phyloP scores from a whole-genome alignment of 2,888 invertebrate species.

The Apamea sordens region DNA sequence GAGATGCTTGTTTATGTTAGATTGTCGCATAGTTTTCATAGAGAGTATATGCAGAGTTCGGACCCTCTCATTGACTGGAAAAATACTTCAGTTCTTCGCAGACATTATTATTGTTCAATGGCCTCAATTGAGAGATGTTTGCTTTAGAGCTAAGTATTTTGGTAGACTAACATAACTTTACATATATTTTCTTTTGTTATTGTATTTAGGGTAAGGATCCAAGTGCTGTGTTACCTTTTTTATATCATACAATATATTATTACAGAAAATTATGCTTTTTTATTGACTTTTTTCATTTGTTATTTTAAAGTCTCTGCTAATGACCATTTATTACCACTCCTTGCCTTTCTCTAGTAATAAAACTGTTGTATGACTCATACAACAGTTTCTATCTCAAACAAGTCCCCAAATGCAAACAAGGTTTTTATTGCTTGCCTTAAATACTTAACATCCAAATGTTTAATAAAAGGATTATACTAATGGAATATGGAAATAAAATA shows the following conservation, averaged over 20 bases:
- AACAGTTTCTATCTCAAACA: background rate
- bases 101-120: conserved; percentile 98
- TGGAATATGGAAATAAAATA: conserved; percentile 63
- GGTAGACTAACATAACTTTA: conserved; percentile 92
- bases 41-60: conserved; percentile 98
- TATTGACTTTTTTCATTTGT: background rate
- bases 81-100: conserved; percentile 95
- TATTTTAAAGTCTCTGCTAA: background rate
- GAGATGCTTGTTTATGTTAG: conserved; percentile 92
- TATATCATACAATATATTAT: background rate
- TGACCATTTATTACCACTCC: too few species aligned
- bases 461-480: background rate
- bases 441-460: background rate
- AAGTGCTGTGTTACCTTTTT: background rate
- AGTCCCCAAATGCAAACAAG: background rate
- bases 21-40: conserved; percentile 95
- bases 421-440: background rate
- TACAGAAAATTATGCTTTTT: conserved; percentile 3
- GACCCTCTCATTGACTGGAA: conserved; percentile 96
- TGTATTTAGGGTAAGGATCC: background rate
- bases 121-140: conserved; percentile 93
- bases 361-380: background rate
- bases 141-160: conserved; percentile 93
- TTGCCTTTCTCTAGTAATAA: background rate
- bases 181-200: background rate